phyloP scores from a whole-genome alignment of 2,888 invertebrate genomes.

The Chrysodeixis includens region DNA sequence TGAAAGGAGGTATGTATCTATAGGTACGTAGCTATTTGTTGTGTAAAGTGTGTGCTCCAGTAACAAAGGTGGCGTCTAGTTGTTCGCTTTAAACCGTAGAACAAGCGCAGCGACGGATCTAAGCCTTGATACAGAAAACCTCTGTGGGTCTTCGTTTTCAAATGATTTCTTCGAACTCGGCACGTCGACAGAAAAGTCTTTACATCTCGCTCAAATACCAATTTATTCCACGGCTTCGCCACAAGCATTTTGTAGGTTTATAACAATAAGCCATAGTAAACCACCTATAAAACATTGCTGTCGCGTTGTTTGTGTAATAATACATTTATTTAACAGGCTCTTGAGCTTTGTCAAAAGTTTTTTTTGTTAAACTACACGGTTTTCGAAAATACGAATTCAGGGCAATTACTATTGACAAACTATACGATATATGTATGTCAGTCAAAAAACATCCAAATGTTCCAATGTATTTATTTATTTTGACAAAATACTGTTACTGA shows the following conservation, averaged over 20 bases:
- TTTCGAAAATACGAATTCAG: neutral
- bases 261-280: constrained; percentile 29
- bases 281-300: constrained; percentile 27
- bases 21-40: neutral
- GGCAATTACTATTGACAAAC: neutral
- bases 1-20: neutral
- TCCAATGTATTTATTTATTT: neutral
- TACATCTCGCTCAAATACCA: constrained; percentile 37
- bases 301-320: constrained; percentile 10
- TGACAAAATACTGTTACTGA: neutral
- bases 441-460: neutral
- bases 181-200: constrained; percentile 21
- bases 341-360: neutral
- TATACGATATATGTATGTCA: neutral
- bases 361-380: neutral
- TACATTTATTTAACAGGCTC: constrained; percentile 17
- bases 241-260: constrained; percentile 33
- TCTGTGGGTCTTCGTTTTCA: neutral
- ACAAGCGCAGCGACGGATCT: neutral
- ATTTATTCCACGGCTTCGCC: constrained; percentile 39
- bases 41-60: neutral
- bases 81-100: neutral
- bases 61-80: neutral
- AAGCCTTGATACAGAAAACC: neutral
- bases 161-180: constrained; percentile 22